Conservation (phyloP, 1,140 invertebrate genomes). For the Platorchestia sp. region DNA sequence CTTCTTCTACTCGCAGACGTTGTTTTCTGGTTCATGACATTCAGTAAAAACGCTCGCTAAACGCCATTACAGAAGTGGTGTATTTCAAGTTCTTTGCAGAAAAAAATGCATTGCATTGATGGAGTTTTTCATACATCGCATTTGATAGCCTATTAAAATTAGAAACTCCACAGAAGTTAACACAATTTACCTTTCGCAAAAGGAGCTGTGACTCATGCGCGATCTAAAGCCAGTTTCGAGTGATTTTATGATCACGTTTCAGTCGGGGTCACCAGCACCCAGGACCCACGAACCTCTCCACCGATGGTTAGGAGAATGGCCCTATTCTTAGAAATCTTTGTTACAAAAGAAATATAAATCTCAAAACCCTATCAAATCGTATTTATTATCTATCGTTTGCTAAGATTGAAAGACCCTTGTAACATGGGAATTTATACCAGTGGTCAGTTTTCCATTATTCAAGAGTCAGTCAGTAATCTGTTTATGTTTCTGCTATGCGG, state of each 20-base stretch:
- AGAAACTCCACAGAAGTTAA: neutral
- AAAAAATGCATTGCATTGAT: neutral
- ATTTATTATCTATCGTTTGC: neutral
- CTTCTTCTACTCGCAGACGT: neutral
- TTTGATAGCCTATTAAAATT: neutral
- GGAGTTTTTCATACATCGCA: neutral
- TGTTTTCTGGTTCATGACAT: neutral
- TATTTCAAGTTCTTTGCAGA: neutral
- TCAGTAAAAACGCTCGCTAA: neutral
- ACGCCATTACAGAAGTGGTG: neutral
- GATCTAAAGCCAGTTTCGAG: neutral
- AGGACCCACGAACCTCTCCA: neutral
- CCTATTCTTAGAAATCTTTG: neutral
- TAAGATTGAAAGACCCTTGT: neutral
- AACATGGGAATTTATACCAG: neutral
- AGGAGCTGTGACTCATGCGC: neutral
- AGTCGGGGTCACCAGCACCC: neutral
- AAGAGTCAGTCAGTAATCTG: neutral
- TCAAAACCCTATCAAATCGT: neutral
- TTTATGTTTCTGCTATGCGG: neutral
- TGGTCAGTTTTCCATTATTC: neutral
- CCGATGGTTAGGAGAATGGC: neutral
- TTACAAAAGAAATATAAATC: neutral
- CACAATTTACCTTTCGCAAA: neutral
- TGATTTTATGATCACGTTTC: neutral